Percentiles rank a stretch among this genome's conserved stretches.
Evolutionary conservation across 2,797 vertebrate species (phyloP).

Genomic region (Alcedo quadribrachys): DNA sequence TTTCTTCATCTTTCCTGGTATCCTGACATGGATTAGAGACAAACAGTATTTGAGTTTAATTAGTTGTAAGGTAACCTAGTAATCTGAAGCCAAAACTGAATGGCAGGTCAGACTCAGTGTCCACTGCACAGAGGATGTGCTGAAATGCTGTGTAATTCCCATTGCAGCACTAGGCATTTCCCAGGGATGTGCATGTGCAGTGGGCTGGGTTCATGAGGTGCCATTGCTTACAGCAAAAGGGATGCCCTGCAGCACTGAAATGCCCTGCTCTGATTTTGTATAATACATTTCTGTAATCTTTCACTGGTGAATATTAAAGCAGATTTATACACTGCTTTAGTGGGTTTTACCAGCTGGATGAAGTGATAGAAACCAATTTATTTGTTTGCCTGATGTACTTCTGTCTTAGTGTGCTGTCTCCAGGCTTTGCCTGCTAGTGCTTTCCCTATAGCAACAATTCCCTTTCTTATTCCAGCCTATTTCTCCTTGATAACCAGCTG

Average conservation of each 20-base stretch:
- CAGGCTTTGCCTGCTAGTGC: neutral
- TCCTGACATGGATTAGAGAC: slow-evolving; percentile 69
- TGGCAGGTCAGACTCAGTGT: neutral
- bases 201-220: neutral
- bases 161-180: neutral
- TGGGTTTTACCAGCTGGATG: neutral
- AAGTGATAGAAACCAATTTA: neutral
- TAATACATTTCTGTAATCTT: neutral
- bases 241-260: neutral
- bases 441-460: neutral
- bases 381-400: neutral
- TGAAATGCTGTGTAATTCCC: neutral
- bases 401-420: neutral
- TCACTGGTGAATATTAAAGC: neutral
- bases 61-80: neutral
- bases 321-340: neutral
- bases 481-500: neutral
- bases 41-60: slow-evolving; percentile 65
- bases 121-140: neutral
- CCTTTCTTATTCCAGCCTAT: neutral
- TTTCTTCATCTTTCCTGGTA: slow-evolving; percentile 9
- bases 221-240: neutral
- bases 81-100: neutral
- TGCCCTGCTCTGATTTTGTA: neutral
- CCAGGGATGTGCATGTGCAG: neutral